Base-by-base conservation (phyloP, 2,113 vertebrate species). In the Sylvietta virens region DNA sequence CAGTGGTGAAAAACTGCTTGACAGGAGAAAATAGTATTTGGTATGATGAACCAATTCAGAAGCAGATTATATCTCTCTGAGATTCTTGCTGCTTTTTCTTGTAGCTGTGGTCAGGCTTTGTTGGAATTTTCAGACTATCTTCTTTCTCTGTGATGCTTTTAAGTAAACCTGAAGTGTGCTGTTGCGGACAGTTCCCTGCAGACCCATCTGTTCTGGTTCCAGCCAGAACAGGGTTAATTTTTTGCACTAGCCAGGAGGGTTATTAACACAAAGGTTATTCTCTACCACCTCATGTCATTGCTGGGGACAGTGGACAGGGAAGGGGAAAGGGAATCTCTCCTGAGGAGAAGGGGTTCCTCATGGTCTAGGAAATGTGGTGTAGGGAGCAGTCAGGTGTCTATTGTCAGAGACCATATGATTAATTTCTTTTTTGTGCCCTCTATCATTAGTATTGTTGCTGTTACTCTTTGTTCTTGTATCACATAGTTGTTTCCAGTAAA, bases 321-420 rank as follows among this genome's bases (percentile, higher is more conserved):
- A 16, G 31, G 48, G 37, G 15, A 77, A 61, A 26, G 16, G 44
- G 13, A 77, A 16, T 50, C 13, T 50, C 16, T 77, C 61, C 44
- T 76, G 9, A 33, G 28, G 35, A 77, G 28, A 28, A 77, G 15
- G 31, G 7, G 9, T 35, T 80, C 33, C 26, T 54, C 61, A 48
- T 61, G 13, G 3, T 19, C 21, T 15, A 81, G 17, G 8, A 47
- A 39, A 21, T 0, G 0, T 56, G 21, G 50, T 31, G 17, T 28
- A 56, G n/a, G 61, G 40, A 37, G 11, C 2, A 0, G 17, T 45
- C 39, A 54, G 39, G 26, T 35, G 17, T 27, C 42, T 39, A 0
- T 11, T 39, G 51, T 39, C 28, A 39, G 51, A 57, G 10, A 17
- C 30, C 23, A 18, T 9, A 17, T 58, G 15, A 30, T 15, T n/a